Conservation (phyloP, 2,113 vertebrate species). For the Centropus bengalensis region DNA sequence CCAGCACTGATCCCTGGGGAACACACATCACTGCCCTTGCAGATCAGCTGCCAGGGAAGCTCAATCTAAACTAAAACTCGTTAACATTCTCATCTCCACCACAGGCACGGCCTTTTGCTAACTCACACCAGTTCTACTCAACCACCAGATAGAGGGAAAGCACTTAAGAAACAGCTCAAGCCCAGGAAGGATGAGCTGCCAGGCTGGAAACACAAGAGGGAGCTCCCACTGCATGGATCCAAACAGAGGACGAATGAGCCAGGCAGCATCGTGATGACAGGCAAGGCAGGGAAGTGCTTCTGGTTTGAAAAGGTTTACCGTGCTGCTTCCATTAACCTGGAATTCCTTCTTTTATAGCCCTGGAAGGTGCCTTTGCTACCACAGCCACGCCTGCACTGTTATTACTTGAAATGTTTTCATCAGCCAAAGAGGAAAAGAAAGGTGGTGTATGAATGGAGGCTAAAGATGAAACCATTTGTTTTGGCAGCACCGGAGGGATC, state of each 20-base stretch:
- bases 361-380: not conserved
- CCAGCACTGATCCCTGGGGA: no score
- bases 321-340: not conserved
- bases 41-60: not conserved
- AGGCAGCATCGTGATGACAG: accelerated
- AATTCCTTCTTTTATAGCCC: not conserved
- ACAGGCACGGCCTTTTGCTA: not conserved
- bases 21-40: no score
- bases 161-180: not conserved
- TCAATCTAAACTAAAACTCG: not conserved
- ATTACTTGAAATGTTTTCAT: not conserved
- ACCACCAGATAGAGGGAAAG: not conserved
- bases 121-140: not conserved
- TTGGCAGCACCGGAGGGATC: not conserved
- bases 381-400: no score
- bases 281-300: no score
- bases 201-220: not conserved
- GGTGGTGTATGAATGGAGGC: accelerated
- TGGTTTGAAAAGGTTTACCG: accelerated
- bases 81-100: not conserved
- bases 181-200: not conserved
- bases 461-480: not conserved
- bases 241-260: accelerated
- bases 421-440: not conserved
- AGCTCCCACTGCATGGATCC: not conserved